Conservation (phyloP, 2,888 invertebrate species). For the Agrotis puta region DNA sequence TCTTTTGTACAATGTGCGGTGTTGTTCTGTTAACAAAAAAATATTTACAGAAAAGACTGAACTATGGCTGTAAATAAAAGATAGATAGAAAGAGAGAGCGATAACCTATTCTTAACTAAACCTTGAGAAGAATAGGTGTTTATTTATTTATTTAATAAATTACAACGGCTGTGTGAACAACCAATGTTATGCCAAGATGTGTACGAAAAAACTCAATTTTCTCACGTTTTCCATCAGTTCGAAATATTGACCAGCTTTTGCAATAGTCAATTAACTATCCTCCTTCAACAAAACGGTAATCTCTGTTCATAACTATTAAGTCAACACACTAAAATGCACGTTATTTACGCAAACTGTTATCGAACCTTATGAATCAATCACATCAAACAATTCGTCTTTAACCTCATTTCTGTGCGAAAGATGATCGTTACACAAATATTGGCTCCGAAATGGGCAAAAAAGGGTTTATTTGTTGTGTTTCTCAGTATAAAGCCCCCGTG, state of each 20-base stretch:
- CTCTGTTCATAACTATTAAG: constrained; percentile 47
- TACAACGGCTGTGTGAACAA: too few relatives aligned
- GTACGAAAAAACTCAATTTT: background rate
- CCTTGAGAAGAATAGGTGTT: too few relatives aligned
- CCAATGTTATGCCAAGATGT: too few relatives aligned
- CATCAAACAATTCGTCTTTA: constrained; percentile 68
- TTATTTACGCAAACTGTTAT: constrained; percentile 68
- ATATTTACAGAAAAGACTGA: too few relatives aligned
- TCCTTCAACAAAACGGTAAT: constrained; percentile 58
- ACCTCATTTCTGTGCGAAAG: constrained; percentile 66
- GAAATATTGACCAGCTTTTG: constrained; percentile 38
- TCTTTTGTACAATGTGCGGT: background rate
- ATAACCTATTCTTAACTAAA: too few relatives aligned
- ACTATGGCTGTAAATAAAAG: too few relatives aligned
- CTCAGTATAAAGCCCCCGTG: constrained; percentile 66
- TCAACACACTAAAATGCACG: constrained; percentile 60
- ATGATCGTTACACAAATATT: constrained; percentile 64
- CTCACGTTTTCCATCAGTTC: background rate
- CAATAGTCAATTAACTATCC: constrained; percentile 58
- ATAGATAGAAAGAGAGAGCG: too few relatives aligned
- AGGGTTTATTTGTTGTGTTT: constrained; percentile 68
- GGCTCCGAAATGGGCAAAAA: constrained; percentile 64
- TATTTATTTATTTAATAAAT: too few relatives aligned
- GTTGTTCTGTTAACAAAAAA: constrained; percentile 22
- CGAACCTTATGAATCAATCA: constrained; percentile 65